Conservation (phyloP, 2,888 invertebrate species). For the Cylindroiulus punctatus region DNA sequence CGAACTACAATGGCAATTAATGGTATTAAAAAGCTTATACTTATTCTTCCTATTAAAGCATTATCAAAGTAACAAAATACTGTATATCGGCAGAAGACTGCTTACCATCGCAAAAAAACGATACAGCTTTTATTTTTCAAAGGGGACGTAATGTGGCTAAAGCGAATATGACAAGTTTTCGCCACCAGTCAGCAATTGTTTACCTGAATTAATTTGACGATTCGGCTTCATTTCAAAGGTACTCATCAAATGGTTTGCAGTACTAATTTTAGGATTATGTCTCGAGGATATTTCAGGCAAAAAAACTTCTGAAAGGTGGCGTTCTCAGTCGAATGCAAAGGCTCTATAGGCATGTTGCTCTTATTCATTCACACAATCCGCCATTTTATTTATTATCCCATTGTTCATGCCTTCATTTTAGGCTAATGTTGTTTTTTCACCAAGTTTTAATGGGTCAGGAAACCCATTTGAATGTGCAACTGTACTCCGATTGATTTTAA, state of each 20-base stretch:
- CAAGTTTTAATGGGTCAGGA: too few species aligned
- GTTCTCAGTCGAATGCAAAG: neutral
- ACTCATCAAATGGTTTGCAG: too few species aligned
- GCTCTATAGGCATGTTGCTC: neutral
- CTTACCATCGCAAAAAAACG: conserved; percentile 2
- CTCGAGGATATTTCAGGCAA: neutral
- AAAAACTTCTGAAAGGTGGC: neutral
- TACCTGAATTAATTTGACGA: neutral
- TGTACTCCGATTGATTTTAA: neutral
- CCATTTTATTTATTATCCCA: neutral
- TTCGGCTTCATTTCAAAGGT: too few species aligned
- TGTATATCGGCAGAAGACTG: neutral
- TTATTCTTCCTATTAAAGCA: conserved; percentile 31
- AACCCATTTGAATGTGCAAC: neutral
- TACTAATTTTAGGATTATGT: too few species aligned
- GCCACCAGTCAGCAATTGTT: neutral
- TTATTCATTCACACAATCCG: conserved; percentile 21
- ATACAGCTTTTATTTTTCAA: conserved; percentile 31
- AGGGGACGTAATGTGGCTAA: neutral
- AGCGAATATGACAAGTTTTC: neutral
- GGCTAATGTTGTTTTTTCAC: too few species aligned
- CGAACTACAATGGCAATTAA: neutral
- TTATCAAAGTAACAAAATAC: conserved; percentile 29
- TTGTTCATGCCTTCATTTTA: neutral
- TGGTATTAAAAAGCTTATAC: neutral